phyloP scores from a whole-genome alignment of 2,797 vertebrate genomes.

The Pagetopsis macropterus region DNA sequence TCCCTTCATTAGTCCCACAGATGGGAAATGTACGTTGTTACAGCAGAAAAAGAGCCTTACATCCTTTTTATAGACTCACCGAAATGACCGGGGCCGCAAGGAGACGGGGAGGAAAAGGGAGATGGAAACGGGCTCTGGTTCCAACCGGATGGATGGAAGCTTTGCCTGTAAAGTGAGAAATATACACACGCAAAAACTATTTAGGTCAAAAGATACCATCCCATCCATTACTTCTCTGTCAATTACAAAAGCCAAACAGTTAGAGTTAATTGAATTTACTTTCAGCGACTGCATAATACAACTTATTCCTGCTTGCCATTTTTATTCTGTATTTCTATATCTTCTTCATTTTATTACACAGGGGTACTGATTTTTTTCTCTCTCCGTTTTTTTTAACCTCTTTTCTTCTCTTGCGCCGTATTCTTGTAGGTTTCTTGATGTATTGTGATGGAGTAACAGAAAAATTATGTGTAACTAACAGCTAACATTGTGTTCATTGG shows the following conservation, averaged over 20 bases:
- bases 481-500: too few species aligned
- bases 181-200: background rate
- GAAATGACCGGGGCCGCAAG: slow-evolving; percentile 84
- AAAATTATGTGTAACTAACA: too few species aligned
- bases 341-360: background rate
- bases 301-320: background rate
- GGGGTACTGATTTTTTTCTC: too few species aligned
- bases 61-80: slow-evolving; percentile 82
- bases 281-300: too few species aligned
- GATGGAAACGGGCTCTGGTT: slow-evolving; percentile 73
- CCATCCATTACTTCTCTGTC: background rate
- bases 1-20: too few species aligned
- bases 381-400: too few species aligned
- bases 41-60: too few species aligned
- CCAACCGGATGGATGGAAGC: slow-evolving; percentile 59
- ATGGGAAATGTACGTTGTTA: too few species aligned
- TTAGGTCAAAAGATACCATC: background rate
- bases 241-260: too few species aligned
- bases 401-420: too few species aligned
- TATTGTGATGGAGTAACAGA: too few species aligned
- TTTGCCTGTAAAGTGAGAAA: slow-evolving; percentile 54
- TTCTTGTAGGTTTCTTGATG: too few species aligned
- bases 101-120: slow-evolving; percentile 80
- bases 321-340: background rate
- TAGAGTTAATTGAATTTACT: background rate